Conservation (phyloP, 1,140 invertebrate genomes). For the Pogonomyrmex californicus region DNA sequence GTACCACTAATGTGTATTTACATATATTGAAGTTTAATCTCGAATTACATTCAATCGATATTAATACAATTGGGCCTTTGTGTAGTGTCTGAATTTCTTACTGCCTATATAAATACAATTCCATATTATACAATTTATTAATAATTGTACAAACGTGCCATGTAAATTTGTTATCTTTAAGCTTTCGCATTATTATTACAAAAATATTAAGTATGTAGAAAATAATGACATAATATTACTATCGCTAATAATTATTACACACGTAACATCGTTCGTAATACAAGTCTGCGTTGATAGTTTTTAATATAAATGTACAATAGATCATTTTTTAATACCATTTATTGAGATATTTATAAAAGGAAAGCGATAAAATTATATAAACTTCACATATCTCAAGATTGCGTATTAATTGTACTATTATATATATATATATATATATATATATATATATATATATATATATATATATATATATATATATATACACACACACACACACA, state of each 20-base stretch:
- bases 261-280: slow-evolving; percentile 69
- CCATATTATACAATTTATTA: slow-evolving; percentile 62
- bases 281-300: slow-evolving; percentile 62
- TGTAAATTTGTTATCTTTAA: slow-evolving; percentile 67
- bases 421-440: slow-evolving; percentile 48
- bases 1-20: slow-evolving; percentile 46
- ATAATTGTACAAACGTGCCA: slow-evolving; percentile 65
- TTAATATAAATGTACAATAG: slow-evolving; percentile 61
- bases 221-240: slow-evolving; percentile 67
- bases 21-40: slow-evolving; percentile 65
- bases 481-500: no score
- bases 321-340: slow-evolving; percentile 60
- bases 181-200: slow-evolving; percentile 65
- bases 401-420: slow-evolving; percentile 54
- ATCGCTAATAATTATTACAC: slow-evolving; percentile 68
- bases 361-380: slow-evolving; percentile 57
- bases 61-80: slow-evolving; percentile 63
- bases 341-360: slow-evolving; percentile 56
- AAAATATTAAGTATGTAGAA: slow-evolving; percentile 65
- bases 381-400: slow-evolving; percentile 64
- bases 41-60: slow-evolving; percentile 63
- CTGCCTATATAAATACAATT: slow-evolving; percentile 64
- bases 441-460: no score
- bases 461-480: no score
- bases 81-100: slow-evolving; percentile 61